Evolutionary conservation across 2,113 vertebrate species (phyloP), one percentile per base, ranked within the genome.

Genomic region (Rhinolophus ferrumequinum): DNA sequence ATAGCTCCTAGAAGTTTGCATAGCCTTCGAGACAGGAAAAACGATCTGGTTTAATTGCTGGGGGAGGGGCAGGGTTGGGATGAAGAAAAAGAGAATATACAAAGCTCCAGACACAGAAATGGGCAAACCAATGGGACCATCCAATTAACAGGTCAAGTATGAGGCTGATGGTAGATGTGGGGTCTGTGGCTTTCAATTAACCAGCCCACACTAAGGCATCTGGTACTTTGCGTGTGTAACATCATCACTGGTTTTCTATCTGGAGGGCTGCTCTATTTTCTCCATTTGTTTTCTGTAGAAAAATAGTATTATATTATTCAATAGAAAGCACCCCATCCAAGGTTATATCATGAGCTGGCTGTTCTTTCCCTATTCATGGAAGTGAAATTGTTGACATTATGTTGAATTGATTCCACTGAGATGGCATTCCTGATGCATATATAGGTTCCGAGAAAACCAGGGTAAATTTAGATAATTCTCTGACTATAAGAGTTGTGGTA

Each of bases 131-230:
- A 60, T 11, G 84, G 44, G 16, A 90, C 33, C 76, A 18, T 83
- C 67, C 82, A 44, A 92, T 84, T 75, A 60, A 83, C 38, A 92
- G 87, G 30, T 47, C 47, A 56, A 35, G 58, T 66, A 58, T 70
- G 75, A 95, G 19, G 80, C 18, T 90, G 28, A 90, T 21, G 80
- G 16, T 56, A 52, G 12, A 56, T 50, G n/a, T 60, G 22, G 54
- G n/a, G 4, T 70, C 38, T 84, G 8, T 67, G 33, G 64, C 52
- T 96, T 89, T 96, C 81, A 85, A 24, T 97, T 88, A 96, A 60
- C 44, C 16, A 76, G 77, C n/a, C n/a, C 75, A 81, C 22, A 35
- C 38, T 64, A 77, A 89, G 69, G 90, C 64, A 96, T 84, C 73
- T 93, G 62, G 73, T 60, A 8, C n/a, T 90, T 13, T 2, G 0